Evolutionary conservation across 2,113 vertebrate species (phyloP).

Genomic region (Cygnus atratus): DNA sequence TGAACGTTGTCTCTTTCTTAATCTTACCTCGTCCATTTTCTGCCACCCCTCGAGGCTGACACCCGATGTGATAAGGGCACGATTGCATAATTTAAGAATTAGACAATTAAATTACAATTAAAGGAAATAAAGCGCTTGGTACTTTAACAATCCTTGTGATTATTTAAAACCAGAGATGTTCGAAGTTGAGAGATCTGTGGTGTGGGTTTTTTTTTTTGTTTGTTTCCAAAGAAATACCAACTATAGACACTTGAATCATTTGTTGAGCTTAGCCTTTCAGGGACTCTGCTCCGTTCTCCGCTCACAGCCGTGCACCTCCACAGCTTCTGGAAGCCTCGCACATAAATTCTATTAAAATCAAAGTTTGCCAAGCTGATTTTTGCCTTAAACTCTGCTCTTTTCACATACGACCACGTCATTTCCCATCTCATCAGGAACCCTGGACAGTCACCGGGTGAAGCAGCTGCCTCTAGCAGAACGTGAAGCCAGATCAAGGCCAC

Average conservation of each 20-base stretch:
- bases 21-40: too few relatives aligned
- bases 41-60: too few relatives aligned
- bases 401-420: rapidly evolving
- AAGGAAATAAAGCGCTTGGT: too few relatives aligned
- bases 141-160: too few relatives aligned
- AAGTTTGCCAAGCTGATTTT: neutral
- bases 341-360: rapidly evolving
- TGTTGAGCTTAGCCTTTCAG: neutral
- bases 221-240: neutral
- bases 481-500: neutral
- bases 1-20: too few relatives aligned
- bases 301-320: rapidly evolving
- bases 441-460: neutral
- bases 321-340: neutral
- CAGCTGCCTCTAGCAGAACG: neutral
- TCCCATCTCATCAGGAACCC: neutral
- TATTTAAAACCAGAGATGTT: too few relatives aligned
- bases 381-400: neutral
- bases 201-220: too few relatives aligned
- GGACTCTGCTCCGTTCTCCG: neutral
- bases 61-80: too few relatives aligned
- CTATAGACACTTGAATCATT: neutral
- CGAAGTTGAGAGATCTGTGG: too few relatives aligned
- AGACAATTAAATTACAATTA: too few relatives aligned
- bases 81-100: too few relatives aligned